Percentiles rank a stretch among this genome's conserved stretches.
Evolutionary conservation across 1,140 invertebrate genomes (phyloP).

Genomic region (Phthorimaea operculella): DNA sequence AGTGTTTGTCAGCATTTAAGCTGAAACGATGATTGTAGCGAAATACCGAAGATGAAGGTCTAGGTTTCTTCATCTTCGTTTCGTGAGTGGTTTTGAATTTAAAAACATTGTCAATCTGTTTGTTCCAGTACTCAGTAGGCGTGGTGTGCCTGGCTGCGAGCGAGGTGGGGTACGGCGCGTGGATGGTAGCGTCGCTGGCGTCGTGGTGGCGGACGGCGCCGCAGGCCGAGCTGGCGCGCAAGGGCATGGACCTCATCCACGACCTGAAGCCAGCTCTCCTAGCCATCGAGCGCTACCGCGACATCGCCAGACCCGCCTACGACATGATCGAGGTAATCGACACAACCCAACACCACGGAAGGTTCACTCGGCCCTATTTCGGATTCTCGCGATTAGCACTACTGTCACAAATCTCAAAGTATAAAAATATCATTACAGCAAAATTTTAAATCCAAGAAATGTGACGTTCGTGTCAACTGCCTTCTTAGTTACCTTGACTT

Average conservation of each 20-base stretch:
- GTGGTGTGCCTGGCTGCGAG: constrained; percentile 42
- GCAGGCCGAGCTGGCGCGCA: constrained; percentile 53
- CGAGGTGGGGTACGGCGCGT: constrained; percentile 55
- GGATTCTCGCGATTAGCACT: too few species aligned
- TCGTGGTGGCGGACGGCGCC: constrained; percentile 51
- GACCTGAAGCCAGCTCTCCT: constrained; percentile 58
- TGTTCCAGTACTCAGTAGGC: constrained; percentile 35
- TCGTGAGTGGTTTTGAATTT: too few species aligned
- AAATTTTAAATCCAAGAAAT: too few species aligned
- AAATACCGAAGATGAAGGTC: too few species aligned
- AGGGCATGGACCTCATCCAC: constrained; percentile 49
- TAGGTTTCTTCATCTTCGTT: too few species aligned
- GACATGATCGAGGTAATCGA: constrained; percentile 50
- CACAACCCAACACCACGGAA: neutral
- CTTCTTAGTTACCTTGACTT: too few species aligned
- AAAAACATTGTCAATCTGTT: neutral
- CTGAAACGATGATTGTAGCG: too few species aligned
- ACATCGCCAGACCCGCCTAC: constrained; percentile 43
- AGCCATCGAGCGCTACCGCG: constrained; percentile 46
- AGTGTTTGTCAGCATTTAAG: too few species aligned
- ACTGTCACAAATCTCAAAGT: too few species aligned
- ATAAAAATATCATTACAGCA: too few species aligned
- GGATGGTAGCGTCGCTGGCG: constrained; percentile 52
- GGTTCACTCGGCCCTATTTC: too few species aligned
- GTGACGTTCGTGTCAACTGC: too few species aligned